Evolutionary conservation across 2,113 vertebrate genomes (phyloP), one percentile per base, ranked within the genome.

Genomic region (Corythornis cristatus): DNA sequence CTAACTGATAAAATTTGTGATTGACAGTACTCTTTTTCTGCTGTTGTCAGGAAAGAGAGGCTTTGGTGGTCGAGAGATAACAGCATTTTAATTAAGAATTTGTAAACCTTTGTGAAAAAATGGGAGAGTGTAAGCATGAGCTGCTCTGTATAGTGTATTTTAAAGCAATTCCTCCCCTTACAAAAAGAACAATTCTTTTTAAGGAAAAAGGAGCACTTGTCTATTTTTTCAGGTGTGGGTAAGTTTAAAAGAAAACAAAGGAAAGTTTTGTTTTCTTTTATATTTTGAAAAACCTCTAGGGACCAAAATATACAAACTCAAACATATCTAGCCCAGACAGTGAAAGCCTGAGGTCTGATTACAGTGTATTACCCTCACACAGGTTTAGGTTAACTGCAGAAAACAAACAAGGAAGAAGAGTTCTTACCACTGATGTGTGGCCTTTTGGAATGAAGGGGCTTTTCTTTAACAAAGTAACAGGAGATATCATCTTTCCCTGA

Each of bases 401-500:
- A 83, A 93, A 98, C 97, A 98, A 98, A 98, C 96, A 97, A 97
- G 98, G 98, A 98, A 96, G 98, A 98, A 98, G 98, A 98, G 98
- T 98, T 97, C 97, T 98, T 98, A 94, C 98, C 96, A 97, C 97
- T 98, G 97, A 97, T 98, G 98, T 98, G 98, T 98, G 98, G 98
- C 98, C 98, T 95, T 97, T 98, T 97, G 74, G 97, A 98, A 98
- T 98, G 98, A 99, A 99, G 98, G 98, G 98, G 98, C 98, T 98
- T 99, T 99, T 99, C 98, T 99, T 99, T 97, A 98, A 98, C 98
- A 97, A 98, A 98, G 98, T 97, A 98, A 98, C 97, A 97, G 98
- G 97, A 98, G 98, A 98, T 99, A 98, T 99, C 98, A 96, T 98
- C 98, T 99, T 99, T 98, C 99, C 97, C 96, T 92, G 95, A 96